Conservation (phyloP, 2,797 vertebrate species). For the Kryptolebias ocellatus region DNA sequence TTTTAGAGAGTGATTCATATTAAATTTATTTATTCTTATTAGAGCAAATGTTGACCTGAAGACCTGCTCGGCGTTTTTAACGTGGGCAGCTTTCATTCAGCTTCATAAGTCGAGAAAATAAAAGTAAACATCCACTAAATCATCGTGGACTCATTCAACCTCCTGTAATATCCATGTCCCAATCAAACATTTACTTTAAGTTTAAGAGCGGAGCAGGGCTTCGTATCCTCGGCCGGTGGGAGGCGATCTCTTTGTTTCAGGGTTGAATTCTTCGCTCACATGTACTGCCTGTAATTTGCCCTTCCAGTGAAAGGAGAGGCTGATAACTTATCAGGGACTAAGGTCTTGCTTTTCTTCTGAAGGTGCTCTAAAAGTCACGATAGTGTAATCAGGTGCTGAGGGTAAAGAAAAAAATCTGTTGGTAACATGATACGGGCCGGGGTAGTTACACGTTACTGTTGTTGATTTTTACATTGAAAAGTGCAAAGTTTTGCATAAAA, state of each 20-base stretch:
- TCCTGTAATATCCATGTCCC: slow-evolving; percentile 2
- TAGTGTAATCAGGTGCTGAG: too few relatives aligned
- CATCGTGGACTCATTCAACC: not conserved
- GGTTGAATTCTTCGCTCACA: slow-evolving; percentile 40
- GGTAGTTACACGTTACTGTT: too few relatives aligned
- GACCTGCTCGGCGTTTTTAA: not conserved
- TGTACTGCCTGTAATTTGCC: slow-evolving; percentile 5
- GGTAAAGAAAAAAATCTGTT: too few relatives aligned
- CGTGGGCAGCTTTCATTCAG: slow-evolving; percentile 7
- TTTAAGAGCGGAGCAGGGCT: slow-evolving; percentile 7
- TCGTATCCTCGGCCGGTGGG: not conserved
- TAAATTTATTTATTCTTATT: not conserved
- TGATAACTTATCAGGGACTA: slow-evolving; percentile 55
- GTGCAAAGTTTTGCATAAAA: too few relatives aligned
- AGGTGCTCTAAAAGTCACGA: too few relatives aligned
- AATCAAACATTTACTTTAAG: not conserved
- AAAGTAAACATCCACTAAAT: slow-evolving; percentile 20
- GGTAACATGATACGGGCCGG: too few relatives aligned
- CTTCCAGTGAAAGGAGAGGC: slow-evolving; percentile 23
- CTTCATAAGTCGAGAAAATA: slow-evolving; percentile 30
- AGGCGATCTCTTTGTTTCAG: not conserved
- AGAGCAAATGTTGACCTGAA: not conserved
- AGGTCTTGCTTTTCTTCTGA: too few relatives aligned
- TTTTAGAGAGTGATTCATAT: not conserved
- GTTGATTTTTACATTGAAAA: too few relatives aligned